phyloP scores from a whole-genome alignment of 2,113 vertebrate species.

The Thalassoma bifasciatum region DNA sequence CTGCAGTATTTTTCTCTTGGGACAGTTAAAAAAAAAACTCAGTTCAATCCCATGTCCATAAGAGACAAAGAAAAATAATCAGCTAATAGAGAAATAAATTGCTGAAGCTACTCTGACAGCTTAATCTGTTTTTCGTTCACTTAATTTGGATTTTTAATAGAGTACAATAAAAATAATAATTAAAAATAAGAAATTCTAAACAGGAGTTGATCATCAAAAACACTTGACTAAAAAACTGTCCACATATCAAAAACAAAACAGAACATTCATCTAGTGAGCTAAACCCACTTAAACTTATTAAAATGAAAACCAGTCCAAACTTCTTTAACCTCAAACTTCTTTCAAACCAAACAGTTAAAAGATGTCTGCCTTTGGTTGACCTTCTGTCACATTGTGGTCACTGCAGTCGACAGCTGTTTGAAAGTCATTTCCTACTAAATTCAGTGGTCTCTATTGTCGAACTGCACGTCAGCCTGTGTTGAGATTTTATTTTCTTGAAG shows the following conservation, averaged over 20 bases:
- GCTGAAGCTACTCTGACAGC: slow-evolving; percentile 1
- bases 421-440: too few relatives aligned
- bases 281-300: slow-evolving; percentile 31
- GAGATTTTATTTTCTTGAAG: too few relatives aligned
- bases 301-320: slow-evolving; percentile 32
- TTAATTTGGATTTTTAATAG: slow-evolving; percentile 16
- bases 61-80: slow-evolving; percentile 2
- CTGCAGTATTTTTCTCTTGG: slow-evolving; percentile 53
- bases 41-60: slow-evolving; percentile 55
- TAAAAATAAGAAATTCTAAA: too few relatives aligned
- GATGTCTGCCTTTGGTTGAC: not conserved
- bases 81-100: slow-evolving; percentile 45
- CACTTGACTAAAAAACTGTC: slow-evolving; percentile 32
- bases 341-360: slow-evolving; percentile 1
- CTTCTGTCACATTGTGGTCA: too few relatives aligned
- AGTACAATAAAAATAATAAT: too few relatives aligned
- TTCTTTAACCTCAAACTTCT: slow-evolving; percentile 7
- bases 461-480: too few relatives aligned
- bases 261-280: slow-evolving; percentile 12
- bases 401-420: too few relatives aligned
- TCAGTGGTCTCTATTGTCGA: too few relatives aligned
- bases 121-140: not conserved
- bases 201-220: slow-evolving; percentile 28
- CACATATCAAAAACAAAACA: slow-evolving; percentile 41
- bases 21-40: slow-evolving; percentile 58